These are phyloP conservation scores for Formica aserva DNA, from an alignment of 2,888 invertebrate species.

Conservation along the genomic window DNA sequence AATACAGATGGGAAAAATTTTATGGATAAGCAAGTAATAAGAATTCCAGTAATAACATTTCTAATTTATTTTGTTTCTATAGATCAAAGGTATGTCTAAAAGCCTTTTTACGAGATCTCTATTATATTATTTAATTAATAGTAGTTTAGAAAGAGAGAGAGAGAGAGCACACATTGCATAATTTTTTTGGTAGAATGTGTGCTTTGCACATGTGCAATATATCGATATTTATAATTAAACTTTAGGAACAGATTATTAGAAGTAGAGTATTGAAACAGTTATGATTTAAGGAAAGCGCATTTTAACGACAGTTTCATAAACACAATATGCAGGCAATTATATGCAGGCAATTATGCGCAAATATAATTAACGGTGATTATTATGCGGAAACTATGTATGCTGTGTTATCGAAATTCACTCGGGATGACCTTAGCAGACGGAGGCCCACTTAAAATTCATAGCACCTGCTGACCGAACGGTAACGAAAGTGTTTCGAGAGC, in stretches of 20 bases:
- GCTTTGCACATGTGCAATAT: not conserved
- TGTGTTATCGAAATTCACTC: conserved; percentile 69
- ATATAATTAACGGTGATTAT: conserved; percentile 76
- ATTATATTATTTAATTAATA: too few species aligned
- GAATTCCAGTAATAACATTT: too few species aligned
- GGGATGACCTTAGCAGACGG: conserved; percentile 58
- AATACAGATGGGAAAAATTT: too few species aligned
- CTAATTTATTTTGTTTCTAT: too few species aligned
- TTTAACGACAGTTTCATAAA: not conserved
- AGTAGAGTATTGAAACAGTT: not conserved
- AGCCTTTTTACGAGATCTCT: too few species aligned
- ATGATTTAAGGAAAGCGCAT: not conserved
- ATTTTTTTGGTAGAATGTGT: not conserved
- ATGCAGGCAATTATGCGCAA: conserved; percentile 65
- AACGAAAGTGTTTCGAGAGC: conserved; percentile 64
- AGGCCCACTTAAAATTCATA: conserved; percentile 74
- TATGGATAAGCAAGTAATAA: too few species aligned
- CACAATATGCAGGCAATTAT: conserved; percentile 2
- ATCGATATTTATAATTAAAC: not conserved
- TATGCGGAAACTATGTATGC: conserved; percentile 67
- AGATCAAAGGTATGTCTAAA: too few species aligned
- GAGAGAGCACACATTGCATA: not conserved
- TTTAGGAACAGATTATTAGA: not conserved
- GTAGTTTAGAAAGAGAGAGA: not conserved
- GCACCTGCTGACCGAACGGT: conserved; percentile 60